These are phyloP conservation scores for Yponomeuta plumbellus DNA, from an alignment of 2,888 invertebrate genomes.

Conservation along the genomic window DNA sequence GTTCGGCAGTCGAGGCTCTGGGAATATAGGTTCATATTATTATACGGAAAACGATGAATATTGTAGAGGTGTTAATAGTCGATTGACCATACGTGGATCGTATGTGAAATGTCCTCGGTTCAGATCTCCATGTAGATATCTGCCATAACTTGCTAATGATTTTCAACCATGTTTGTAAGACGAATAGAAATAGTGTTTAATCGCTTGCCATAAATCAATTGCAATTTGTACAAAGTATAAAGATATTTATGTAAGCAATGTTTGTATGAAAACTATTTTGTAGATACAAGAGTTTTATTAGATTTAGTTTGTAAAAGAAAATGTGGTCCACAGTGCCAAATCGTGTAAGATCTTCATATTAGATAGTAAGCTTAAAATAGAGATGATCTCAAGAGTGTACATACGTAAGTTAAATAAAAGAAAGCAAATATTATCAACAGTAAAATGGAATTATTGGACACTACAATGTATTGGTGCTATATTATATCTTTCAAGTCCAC, in stretches of 20 bases:
- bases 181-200: slow-evolving; percentile 13
- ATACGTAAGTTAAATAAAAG: slow-evolving; percentile 50
- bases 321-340: slow-evolving; percentile 73
- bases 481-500: neutral
- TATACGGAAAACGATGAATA: too few species aligned
- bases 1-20: too few species aligned
- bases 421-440: slow-evolving; percentile 31
- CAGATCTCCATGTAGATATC: neutral
- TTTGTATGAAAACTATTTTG: neutral
- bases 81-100: neutral
- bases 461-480: neutral
- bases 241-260: neutral
- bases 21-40: too few species aligned
- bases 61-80: neutral
- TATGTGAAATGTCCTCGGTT: neutral
- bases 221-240: slow-evolving; percentile 13
- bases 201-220: slow-evolving; percentile 37
- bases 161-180: neutral
- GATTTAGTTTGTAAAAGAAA: slow-evolving; percentile 21
- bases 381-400: slow-evolving; percentile 68
- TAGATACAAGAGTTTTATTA: slow-evolving; percentile 2
- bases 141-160: neutral
- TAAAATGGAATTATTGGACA: slow-evolving; percentile 26
- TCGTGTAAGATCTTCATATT: slow-evolving; percentile 64
- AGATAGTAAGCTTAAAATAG: slow-evolving; percentile 46